A percentile compares a stretch with the other conserved stretches of the same genome.
phyloP scores from a whole-genome alignment of 1,140 invertebrate species.

The Scaptomyza montana region DNA sequence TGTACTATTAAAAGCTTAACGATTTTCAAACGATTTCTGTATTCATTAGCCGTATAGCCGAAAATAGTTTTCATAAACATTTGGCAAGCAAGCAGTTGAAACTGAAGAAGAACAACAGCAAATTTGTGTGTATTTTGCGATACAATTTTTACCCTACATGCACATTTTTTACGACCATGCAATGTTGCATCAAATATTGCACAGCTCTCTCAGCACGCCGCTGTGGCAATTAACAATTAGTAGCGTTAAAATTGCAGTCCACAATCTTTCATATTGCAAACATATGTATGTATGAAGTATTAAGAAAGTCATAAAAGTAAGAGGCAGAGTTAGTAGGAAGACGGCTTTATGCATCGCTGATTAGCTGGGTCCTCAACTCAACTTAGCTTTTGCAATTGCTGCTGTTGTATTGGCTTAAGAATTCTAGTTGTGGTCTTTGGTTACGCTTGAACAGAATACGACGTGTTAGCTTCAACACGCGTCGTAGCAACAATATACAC shows the following conservation, averaged over 20 bases:
- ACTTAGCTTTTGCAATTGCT: background rate
- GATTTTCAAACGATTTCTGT: conserved; percentile 4
- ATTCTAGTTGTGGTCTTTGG: background rate
- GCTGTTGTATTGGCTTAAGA: too few species aligned
- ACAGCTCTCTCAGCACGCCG: background rate
- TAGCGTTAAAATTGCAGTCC: conserved; percentile 3
- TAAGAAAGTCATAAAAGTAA: background rate
- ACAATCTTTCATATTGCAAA: background rate
- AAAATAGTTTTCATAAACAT: too few species aligned
- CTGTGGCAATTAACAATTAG: conserved; percentile 27
- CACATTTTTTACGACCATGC: conserved; percentile 19
- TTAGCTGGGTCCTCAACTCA: conserved; percentile 4
- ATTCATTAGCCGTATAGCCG: too few species aligned
- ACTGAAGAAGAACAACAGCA: too few species aligned
- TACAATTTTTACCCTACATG: background rate
- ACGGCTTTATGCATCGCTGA: conserved; percentile 18
- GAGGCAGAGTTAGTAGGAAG: background rate
- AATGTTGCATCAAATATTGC: conserved; percentile 1
- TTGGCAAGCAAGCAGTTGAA: too few species aligned
- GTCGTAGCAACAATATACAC: background rate
- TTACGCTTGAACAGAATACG: background rate
- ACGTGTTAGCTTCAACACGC: too few species aligned
- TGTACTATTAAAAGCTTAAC: conserved; percentile 9
- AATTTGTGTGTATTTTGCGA: background rate
- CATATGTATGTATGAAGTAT: conserved; percentile 19